Percentiles rank a stretch among this genome's conserved stretches.
Evolutionary conservation across 2,888 invertebrate species (phyloP).

Genomic region (Hylaea fasciaria): DNA sequence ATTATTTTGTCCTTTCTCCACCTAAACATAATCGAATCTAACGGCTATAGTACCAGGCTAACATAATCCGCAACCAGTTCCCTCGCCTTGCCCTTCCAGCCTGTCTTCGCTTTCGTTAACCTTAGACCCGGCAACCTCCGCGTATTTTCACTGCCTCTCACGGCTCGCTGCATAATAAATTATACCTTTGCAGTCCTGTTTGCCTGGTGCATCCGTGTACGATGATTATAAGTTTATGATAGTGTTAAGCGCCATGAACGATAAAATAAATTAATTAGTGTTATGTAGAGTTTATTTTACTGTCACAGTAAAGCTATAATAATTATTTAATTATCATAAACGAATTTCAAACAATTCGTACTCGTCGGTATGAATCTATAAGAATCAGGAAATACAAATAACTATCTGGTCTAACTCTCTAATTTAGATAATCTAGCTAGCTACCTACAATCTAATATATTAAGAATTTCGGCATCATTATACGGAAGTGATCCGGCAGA

Average conservation of each 20-base stretch:
- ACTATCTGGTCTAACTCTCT: too few species aligned
- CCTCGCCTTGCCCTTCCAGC: slow-evolving; percentile 28
- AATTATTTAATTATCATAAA: too few species aligned
- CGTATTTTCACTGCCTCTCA: slow-evolving; percentile 39
- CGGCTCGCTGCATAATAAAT: slow-evolving; percentile 10
- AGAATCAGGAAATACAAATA: too few species aligned
- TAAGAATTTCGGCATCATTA: too few species aligned
- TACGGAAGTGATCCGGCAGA: too few species aligned
- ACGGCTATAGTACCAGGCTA: neutral
- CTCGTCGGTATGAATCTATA: too few species aligned
- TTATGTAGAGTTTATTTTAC: neutral
- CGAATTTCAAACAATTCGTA: too few species aligned
- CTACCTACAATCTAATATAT: too few species aligned
- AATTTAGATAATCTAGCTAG: too few species aligned
- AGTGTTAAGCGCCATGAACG: too few species aligned
- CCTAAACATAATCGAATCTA: slow-evolving; percentile 10
- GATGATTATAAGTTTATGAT: neutral
- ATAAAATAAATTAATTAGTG: neutral
- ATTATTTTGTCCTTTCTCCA: slow-evolving; percentile 1
- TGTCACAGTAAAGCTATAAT: too few species aligned
- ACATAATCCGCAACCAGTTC: slow-evolving; percentile 32
- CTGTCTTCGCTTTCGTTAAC: slow-evolving; percentile 44
- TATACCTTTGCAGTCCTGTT: slow-evolving; percentile 4
- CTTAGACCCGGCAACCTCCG: slow-evolving; percentile 33
- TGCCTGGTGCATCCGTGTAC: neutral